Percentiles rank a stretch among this genome's conserved stretches.
These are phyloP conservation scores for Tupaia tana DNA, from an alignment of 2,113 vertebrate species.

Conservation along the genomic window DNA sequence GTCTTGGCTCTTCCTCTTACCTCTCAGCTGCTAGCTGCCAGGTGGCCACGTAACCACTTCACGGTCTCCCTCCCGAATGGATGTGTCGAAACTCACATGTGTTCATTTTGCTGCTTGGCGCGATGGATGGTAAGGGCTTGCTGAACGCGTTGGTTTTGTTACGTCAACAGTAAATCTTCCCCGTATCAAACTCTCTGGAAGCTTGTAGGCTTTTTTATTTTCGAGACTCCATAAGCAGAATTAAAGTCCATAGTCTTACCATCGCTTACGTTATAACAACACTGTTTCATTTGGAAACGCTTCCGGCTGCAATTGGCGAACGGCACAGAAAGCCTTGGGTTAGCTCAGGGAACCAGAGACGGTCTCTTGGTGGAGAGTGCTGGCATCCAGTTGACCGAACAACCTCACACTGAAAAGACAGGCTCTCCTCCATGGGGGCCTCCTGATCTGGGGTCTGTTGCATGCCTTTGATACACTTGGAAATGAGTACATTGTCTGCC, in stretches of 20 bases:
- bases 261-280: background rate
- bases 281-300: background rate
- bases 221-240: background rate
- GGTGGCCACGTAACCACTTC: background rate
- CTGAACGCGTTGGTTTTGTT: background rate
- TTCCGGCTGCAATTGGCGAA: background rate
- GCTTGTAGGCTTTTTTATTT: background rate
- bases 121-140: background rate
- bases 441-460: background rate
- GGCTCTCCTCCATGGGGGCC: background rate
- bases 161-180: too few species aligned
- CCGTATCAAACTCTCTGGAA: background rate
- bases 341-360: background rate
- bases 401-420: background rate
- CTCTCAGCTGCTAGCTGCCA: background rate
- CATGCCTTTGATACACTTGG: background rate
- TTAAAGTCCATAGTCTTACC: background rate
- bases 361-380: background rate
- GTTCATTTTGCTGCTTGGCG: background rate
- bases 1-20: background rate
- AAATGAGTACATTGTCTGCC: background rate
- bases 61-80: background rate
- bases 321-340: background rate
- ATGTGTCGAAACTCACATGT: background rate
- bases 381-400: background rate